Base-by-base conservation (phyloP, 1,140 invertebrate genomes). In the Drosophila nikananu region DNA sequence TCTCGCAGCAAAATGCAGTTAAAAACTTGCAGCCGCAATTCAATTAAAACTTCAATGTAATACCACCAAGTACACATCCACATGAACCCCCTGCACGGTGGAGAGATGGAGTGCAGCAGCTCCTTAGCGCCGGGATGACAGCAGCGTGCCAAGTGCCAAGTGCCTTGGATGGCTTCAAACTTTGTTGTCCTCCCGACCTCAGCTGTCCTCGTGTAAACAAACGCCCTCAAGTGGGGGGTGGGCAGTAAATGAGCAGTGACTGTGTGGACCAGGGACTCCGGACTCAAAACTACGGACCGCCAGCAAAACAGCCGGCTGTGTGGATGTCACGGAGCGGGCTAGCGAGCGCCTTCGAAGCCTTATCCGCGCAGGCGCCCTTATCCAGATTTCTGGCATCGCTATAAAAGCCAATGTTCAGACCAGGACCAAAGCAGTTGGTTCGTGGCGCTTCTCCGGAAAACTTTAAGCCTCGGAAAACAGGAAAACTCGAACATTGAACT, bases 1-100 rank as follows among this genome's bases (percentile, higher is more conserved):
- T 51, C 59, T 48, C 37, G 35, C 52, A 58, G 52, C 67, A 35
- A 78, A 90, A 90, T 90, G 86, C 78, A 90, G 81, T 90, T 86
- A 86, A 82, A 81, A 90, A 90, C 86, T 90, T 90, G 82, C 81
- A 76, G 79, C 86, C 86, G 86, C 86, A 90, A 90, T 90, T 90
- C 86, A 90, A 90, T 90, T 90, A 90, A 90, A 90, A 90, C 86
- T 90, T 90, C 79, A 80, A 84, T 89, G 81, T 86, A 90, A 82
- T 76, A 55, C 81, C 63, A 65, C 37, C 37, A 65, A 61, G 65
- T 58, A 68, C 76, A 61, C 49, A 71, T 65, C 52, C 49, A 64
- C 49, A 58, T 27, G 17, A 52, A 54, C 17, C 60, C 35, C 35
- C 39, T 42, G 27, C 15, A 71, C 48, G 48, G 46, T 37, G 46